Evolutionary conservation across 2,797 vertebrate species (phyloP).

Genomic region (Lagodon rhomboides): DNA sequence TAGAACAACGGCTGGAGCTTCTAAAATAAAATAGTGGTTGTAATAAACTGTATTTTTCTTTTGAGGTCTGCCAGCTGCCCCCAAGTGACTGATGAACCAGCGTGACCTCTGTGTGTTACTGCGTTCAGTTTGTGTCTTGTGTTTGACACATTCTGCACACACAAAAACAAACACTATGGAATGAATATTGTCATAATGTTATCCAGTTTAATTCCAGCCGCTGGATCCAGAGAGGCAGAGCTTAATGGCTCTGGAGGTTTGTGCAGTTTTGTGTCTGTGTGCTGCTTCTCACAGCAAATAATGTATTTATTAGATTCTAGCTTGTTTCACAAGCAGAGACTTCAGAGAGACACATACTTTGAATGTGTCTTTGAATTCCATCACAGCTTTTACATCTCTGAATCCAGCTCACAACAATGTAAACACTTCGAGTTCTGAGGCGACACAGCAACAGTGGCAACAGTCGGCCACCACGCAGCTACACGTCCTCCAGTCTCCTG

Average conservation of each 20-base stretch:
- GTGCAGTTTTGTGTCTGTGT: not conserved
- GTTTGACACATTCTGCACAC: not conserved
- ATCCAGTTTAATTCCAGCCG: not conserved
- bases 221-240: not conserved
- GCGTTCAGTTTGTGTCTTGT: not conserved
- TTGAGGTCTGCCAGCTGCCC: too few species aligned
- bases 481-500: constrained; percentile 33
- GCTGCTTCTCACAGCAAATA: not conserved
- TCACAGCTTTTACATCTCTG: constrained; percentile 24
- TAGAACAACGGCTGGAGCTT: not conserved
- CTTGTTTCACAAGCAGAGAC: constrained; percentile 13
- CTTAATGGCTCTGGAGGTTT: not conserved
- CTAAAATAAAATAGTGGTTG: not conserved
- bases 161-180: not conserved
- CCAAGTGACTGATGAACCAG: too few species aligned
- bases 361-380: constrained; percentile 31
- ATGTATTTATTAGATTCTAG: constrained; percentile 26
- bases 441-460: constrained; percentile 1
- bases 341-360: constrained; percentile 26
- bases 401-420: constrained; percentile 48
- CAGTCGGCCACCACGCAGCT: constrained; percentile 28
- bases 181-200: not conserved
- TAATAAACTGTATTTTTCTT: too few species aligned
- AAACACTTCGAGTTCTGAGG: constrained; percentile 54
- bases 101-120: not conserved